Base-by-base conservation (phyloP, 2,888 invertebrate genomes). In the Phaonia tiefii region DNA sequence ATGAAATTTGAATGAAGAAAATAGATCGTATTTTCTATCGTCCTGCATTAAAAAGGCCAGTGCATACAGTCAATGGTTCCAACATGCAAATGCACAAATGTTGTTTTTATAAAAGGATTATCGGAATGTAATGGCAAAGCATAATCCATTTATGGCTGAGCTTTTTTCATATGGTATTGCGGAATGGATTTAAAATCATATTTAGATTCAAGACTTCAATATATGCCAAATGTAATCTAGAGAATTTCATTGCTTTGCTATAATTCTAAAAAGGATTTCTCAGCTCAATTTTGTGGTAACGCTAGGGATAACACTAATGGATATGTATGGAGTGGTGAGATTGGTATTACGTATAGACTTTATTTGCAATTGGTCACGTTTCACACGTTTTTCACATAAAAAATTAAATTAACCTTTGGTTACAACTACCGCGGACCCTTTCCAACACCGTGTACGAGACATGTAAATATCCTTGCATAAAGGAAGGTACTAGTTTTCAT, bases 281-380 rank as follows among this genome's bases (percentile, higher is more conserved):
- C 44, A n/a, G 13, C 20, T 7, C n/a, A 15, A 70, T 49, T n/a
- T 20, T 3, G 13, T 20, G 46, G 39, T 8, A 70, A 54, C 11
- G 26, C n/a, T 51, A 49, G 42, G 60, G 49, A 75, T 70, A 71
- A 20, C 25, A n/a, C n/a, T 44, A 66, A 58, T 20, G 67, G 51
- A 67, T 26, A 26, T 54, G 1, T 25, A 20, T 10, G 26, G 8
- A 37, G 25, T 26, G 10, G 22, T 17, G 5, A 39, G 22, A 3
- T 1, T 69, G 26, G 31, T 17, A 54, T 51, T 79, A 49, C 39
- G 31, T 69, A 56, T 51, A 63, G 66, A 73, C 49, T 8, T 17
- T 46, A 4, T 73, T 66, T 44, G 20, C 75, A 75, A 77, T 84
- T 75, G 81, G 84, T 86, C 86, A 86, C 86, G 85, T 86, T 83